Evolutionary conservation across 2,113 vertebrate species (phyloP).

Genomic region (Cranoglanis bouderius): DNA sequence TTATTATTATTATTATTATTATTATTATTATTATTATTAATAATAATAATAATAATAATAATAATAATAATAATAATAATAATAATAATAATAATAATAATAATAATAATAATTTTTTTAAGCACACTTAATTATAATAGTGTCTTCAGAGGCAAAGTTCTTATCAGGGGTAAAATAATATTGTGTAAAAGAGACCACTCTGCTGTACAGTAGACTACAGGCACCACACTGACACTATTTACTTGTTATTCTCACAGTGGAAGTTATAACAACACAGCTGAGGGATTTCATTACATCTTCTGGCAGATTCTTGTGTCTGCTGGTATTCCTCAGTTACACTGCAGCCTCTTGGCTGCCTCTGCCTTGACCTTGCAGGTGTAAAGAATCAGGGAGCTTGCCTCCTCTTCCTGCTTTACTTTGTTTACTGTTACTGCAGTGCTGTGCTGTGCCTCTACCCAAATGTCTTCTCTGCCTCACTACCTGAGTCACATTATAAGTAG

Average conservation of each 20-base stretch:
- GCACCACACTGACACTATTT: background rate
- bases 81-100: no score
- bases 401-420: conserved; percentile 18
- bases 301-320: conserved; percentile 29
- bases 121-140: background rate
- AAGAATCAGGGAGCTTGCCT: conserved; percentile 3
- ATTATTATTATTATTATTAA: no score
- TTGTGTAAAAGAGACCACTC: background rate
- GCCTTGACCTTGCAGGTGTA: conserved; percentile 52
- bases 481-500: background rate
- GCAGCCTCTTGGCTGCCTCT: conserved; percentile 32
- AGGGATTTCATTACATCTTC: conserved; percentile 36
- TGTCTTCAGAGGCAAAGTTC: background rate
- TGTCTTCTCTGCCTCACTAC: background rate
- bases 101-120: no score
- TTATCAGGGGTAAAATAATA: background rate
- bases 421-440: conserved; percentile 21
- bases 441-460: background rate
- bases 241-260: conserved; percentile 13
- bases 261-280: conserved; percentile 13
- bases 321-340: conserved; percentile 45
- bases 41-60: no score
- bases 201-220: background rate
- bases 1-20: no score
- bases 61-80: no score